phyloP scores from a whole-genome alignment of 2,113 vertebrate genomes.

The Siniperca knerii region DNA sequence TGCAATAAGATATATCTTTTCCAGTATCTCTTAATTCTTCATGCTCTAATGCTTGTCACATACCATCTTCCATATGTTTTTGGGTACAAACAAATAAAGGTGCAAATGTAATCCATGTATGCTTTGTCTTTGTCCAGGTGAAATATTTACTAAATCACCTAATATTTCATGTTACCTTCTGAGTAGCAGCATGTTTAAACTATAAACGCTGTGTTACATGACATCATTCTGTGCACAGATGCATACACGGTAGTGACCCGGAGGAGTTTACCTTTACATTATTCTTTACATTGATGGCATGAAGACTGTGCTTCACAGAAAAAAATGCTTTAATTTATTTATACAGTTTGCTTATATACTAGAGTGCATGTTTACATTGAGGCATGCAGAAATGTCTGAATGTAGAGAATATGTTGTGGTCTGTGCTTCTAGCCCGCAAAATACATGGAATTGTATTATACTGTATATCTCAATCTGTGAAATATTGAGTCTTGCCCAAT shows the following conservation, averaged over 20 bases:
- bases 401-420: not conserved
- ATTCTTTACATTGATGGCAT: not conserved
- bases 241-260: too few species aligned
- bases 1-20: conserved; percentile 22
- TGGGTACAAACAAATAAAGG: conserved; percentile 2
- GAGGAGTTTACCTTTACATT: not conserved
- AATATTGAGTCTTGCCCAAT: not conserved
- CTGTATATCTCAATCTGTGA: not conserved
- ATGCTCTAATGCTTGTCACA: not conserved
- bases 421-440: too few species aligned
- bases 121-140: conserved; percentile 4
- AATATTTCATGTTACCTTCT: not conserved
- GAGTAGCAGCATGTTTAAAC: not conserved
- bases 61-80: conserved; percentile 9
- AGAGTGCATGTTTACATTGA: not conserved
- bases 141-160: not conserved
- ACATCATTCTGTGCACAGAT: not conserved
- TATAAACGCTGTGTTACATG: not conserved
- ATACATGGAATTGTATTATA: not conserved
- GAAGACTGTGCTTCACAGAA: not conserved
- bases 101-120: not conserved
- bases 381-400: not conserved
- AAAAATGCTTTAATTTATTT: not conserved
- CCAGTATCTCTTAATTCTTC: not conserved
- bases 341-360: not conserved